phyloP scores from a whole-genome alignment of 2,113 vertebrate genomes.

The Pituophis catenifer region DNA sequence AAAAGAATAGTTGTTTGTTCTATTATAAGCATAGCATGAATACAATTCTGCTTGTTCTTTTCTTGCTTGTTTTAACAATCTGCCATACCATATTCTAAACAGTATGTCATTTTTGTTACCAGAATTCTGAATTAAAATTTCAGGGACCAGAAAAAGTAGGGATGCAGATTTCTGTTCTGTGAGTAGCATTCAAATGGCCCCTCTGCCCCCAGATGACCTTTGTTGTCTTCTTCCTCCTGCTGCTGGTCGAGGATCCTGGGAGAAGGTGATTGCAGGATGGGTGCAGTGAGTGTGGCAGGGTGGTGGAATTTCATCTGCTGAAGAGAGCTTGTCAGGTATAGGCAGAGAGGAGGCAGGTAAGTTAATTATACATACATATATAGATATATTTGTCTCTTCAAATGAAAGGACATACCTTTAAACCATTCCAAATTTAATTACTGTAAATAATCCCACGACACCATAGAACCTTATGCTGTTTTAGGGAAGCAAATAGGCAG shows the following conservation, averaged over 20 bases:
- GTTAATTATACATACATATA: not conserved
- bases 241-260: not conserved
- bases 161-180: not conserved
- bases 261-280: not conserved
- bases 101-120: not conserved
- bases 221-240: not conserved
- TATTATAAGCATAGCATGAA: not conserved
- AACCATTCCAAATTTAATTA: not conserved
- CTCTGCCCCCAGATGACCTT: not conserved
- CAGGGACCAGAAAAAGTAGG: not conserved
- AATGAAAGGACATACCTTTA: not conserved
- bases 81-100: not conserved
- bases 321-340: not conserved
- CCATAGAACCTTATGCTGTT: not conserved
- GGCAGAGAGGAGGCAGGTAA: not conserved
- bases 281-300: not conserved
- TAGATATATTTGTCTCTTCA: not conserved
- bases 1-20: not conserved
- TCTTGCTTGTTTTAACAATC: not conserved
- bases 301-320: not conserved
- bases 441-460: not conserved
- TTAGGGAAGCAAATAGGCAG: not conserved
- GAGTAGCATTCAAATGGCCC: not conserved
- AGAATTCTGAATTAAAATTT: not conserved
- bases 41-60: not conserved